phyloP scores from a whole-genome alignment of 2,888 invertebrate species.

The Trichogramma dendrolimi region DNA sequence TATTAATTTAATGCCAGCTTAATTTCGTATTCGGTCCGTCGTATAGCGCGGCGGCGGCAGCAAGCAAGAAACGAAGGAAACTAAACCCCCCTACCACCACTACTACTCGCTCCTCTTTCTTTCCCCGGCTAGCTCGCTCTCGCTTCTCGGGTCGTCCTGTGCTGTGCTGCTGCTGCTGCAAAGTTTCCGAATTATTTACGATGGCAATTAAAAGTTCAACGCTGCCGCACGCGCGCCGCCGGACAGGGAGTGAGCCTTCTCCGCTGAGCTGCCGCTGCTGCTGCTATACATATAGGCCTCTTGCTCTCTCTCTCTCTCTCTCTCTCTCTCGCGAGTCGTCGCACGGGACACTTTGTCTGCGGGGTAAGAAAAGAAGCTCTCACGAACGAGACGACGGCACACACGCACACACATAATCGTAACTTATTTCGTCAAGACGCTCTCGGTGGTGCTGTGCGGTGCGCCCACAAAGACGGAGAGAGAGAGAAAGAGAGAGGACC shows the following conservation, averaged over 20 bases:
- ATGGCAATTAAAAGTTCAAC: conserved; percentile 50
- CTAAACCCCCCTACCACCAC: conserved; percentile 16
- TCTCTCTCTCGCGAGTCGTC: conserved; percentile 16
- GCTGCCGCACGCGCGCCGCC: conserved; percentile 13
- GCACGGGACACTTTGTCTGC: conserved; percentile 30
- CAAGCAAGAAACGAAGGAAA: conserved; percentile 35
- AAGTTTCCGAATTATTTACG: conserved; percentile 51
- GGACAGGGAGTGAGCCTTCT: not conserved
- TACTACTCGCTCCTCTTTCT: not conserved
- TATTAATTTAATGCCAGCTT: conserved; percentile 50
- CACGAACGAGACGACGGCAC: conserved; percentile 22
- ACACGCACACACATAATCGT: conserved; percentile 33
- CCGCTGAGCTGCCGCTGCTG: not conserved
- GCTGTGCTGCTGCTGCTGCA: conserved; percentile 17
- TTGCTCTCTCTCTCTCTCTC: conserved; percentile 7
- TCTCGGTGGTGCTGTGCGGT: too few species aligned
- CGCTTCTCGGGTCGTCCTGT: too few species aligned
- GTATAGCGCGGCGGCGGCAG: conserved; percentile 11
- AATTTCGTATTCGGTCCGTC: conserved; percentile 48
- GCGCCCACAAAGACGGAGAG: too few species aligned
- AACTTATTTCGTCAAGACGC: conserved; percentile 31
- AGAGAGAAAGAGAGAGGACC: too few species aligned
- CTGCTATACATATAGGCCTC: too few species aligned
- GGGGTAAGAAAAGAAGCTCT: conserved; percentile 23
- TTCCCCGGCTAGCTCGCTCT: too few species aligned